phyloP scores from a whole-genome alignment of 2,113 vertebrate genomes.

The Paralichthys olivaceus region DNA sequence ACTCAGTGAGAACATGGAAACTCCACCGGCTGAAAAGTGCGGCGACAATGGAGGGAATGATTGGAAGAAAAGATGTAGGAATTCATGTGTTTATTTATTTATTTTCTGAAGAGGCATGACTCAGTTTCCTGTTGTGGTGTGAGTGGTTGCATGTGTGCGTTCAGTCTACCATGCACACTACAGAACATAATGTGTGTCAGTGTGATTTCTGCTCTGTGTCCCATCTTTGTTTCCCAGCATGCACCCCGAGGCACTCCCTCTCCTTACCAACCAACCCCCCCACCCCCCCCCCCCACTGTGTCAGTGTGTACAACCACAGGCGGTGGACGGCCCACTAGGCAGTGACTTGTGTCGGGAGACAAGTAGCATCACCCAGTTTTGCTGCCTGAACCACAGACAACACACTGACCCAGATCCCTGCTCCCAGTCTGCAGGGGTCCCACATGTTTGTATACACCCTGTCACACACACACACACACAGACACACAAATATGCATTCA shows the following conservation, averaged over 20 bases:
- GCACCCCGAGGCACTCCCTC: neutral
- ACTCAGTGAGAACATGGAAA: too few relatives aligned
- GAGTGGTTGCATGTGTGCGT: conserved; percentile 1
- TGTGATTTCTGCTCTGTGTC: conserved; percentile 20
- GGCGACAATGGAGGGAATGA: neutral
- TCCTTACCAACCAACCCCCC: neutral
- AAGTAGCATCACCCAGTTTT: neutral
- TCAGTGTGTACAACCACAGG: conserved; percentile 20
- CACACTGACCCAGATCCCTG: conserved; percentile 41
- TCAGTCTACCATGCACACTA: conserved; percentile 3
- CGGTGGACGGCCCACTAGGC: neutral
- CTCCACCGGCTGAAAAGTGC: too few relatives aligned
- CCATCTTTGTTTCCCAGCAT: conserved; percentile 37
- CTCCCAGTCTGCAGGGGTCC: conserved; percentile 1
- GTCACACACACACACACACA: neutral
- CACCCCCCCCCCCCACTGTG: neutral
- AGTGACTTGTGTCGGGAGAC: neutral
- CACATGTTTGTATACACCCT: conserved; percentile 11
- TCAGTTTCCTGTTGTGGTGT: neutral
- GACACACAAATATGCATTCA: neutral
- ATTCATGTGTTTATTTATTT: neutral
- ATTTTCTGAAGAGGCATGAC: neutral
- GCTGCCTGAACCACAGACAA: conserved; percentile 15
- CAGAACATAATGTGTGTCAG: conserved; percentile 7
- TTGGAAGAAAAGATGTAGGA: neutral